phyloP scores from a whole-genome alignment of 2,797 vertebrate genomes.

The Parotocinclus haroldoi region DNA sequence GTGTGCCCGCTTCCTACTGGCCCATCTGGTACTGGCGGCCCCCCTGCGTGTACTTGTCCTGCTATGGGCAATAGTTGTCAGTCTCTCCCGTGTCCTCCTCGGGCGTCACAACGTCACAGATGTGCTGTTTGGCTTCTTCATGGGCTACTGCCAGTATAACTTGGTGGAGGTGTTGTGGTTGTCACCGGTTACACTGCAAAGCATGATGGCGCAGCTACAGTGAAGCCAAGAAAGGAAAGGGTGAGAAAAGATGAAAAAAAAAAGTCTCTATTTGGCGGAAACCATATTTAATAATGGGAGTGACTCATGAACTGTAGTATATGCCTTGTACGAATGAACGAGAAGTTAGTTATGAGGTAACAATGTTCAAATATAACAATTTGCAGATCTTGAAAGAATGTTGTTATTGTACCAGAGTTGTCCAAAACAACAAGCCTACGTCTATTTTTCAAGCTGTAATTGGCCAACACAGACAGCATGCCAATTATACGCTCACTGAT shows the following conservation, averaged over 20 bases:
- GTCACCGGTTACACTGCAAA: constrained; percentile 74
- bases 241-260: background rate
- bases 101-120: constrained; percentile 95
- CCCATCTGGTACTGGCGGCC: constrained; percentile 87
- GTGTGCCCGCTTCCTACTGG: constrained; percentile 87
- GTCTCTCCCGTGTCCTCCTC: constrained; percentile 88
- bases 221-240: constrained; percentile 27
- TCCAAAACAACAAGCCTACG: no score
- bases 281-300: no score
- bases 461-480: no score
- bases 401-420: no score
- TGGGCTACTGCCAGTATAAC: constrained; percentile 90
- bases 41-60: constrained; percentile 86
- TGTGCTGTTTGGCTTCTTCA: constrained; percentile 86
- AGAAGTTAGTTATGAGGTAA: no score
- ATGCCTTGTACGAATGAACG: no score
- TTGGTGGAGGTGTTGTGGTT: constrained; percentile 91
- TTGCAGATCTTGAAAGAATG: no score
- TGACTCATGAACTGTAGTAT: no score
- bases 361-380: background rate
- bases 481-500: no score
- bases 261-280: no score
- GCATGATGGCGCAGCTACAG: constrained; percentile 60
- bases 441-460: no score
- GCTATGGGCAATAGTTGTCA: constrained; percentile 85